phyloP scores from a whole-genome alignment of 2,888 invertebrate species.

The Melanophora roralis region DNA sequence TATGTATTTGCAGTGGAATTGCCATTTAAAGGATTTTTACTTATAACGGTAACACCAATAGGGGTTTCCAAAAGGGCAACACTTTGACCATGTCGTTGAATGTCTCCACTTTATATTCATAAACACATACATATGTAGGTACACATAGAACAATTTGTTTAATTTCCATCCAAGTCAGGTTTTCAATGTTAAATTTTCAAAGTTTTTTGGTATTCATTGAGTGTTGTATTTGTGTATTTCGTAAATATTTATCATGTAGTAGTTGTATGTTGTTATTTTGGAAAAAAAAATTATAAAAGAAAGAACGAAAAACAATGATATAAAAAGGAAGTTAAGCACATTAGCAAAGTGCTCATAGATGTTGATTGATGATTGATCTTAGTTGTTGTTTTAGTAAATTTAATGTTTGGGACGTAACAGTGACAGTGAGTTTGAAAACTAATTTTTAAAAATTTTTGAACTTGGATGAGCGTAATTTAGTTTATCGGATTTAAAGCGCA shows the following conservation, averaged over 20 bases:
- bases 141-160: background rate
- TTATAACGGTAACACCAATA: slow-evolving; percentile 73
- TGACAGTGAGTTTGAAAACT: slow-evolving; percentile 50
- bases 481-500: slow-evolving; percentile 45
- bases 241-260: slow-evolving; percentile 30
- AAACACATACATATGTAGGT: background rate
- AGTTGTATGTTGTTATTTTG: slow-evolving; percentile 26
- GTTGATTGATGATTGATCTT: slow-evolving; percentile 42
- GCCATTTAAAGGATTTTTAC: slow-evolving; percentile 62
- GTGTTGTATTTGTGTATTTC: slow-evolving; percentile 16
- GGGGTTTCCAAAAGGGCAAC: slow-evolving; percentile 74
- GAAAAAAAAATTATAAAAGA: slow-evolving; percentile 21
- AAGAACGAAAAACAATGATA: slow-evolving; percentile 37
- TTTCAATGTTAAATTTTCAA: slow-evolving; percentile 1
- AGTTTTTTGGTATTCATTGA: slow-evolving; percentile 7
- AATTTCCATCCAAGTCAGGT: background rate
- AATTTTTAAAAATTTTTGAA: slow-evolving; percentile 18
- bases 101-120: slow-evolving; percentile 48
- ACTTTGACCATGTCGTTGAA: slow-evolving; percentile 71
- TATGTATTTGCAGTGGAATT: slow-evolving; percentile 31
- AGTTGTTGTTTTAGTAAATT: slow-evolving; percentile 59
- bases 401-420: slow-evolving; percentile 60
- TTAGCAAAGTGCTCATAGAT: slow-evolving; percentile 37
- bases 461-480: slow-evolving; percentile 46
- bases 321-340: slow-evolving; percentile 50